A percentile compares a stretch with the other conserved stretches of the same genome.
phyloP scores from a whole-genome alignment of 2,888 invertebrate species.

The Cheilosia grossa region DNA sequence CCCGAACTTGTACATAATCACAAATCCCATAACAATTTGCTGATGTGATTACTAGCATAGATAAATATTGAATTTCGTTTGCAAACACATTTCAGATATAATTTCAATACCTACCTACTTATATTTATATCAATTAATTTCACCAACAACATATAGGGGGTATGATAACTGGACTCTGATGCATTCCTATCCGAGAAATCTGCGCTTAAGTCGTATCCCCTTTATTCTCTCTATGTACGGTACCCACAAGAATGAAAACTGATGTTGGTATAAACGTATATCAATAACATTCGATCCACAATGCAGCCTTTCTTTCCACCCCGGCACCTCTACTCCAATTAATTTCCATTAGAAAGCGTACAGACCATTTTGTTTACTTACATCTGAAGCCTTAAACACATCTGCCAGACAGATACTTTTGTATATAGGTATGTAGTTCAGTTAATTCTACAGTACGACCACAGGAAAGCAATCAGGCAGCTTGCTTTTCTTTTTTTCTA shows the following conservation, averaged over 20 bases:
- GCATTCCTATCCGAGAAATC: constrained; percentile 54
- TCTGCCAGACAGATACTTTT: not conserved
- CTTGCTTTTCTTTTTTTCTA: not conserved
- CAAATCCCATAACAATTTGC: no score
- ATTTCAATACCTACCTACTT: no score
- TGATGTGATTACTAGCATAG: no score
- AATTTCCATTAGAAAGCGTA: constrained; percentile 63
- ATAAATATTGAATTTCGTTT: no score
- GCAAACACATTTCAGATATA: no score
- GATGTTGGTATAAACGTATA: no score
- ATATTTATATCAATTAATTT: no score
- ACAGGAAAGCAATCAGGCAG: not conserved
- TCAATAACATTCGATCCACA: constrained; percentile 25
- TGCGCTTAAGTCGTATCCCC: not conserved
- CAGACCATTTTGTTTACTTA: constrained; percentile 49
- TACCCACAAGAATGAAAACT: no score
- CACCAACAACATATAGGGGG: no score
- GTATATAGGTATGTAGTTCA: not conserved
- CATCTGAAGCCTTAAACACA: constrained; percentile 1
- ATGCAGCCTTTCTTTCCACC: not conserved
- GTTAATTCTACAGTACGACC: not conserved
- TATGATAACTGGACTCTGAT: no score
- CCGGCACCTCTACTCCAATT: not conserved
- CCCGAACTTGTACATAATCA: no score
- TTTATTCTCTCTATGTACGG: no score